Base-by-base conservation (phyloP, 2,888 invertebrate species). In the Cheilosia variabilis region DNA sequence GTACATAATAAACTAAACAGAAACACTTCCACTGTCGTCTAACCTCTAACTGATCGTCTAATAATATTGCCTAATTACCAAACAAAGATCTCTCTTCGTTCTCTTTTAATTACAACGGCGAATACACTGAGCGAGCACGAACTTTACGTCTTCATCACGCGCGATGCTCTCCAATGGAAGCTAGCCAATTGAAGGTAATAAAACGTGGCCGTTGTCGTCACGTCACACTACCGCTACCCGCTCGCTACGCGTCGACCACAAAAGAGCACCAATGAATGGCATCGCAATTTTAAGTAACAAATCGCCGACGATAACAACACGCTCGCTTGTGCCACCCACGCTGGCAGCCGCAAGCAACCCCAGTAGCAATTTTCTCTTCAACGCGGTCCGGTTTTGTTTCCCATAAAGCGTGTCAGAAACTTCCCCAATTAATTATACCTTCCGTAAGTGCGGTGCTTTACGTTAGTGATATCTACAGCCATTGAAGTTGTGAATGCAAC, bases 171-270 rank as follows among this genome's bases (percentile, higher is more conserved):
- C 55, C 47, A 78, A 78, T 83, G 72, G 78, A 83, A 66, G 41
- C 62, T 68, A 57, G 78, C 79, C 82, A 78, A 78, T 65, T 65
- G 58, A 71, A 78, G 53, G 66, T 78, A 78, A 83, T 83, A 83
- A 83, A 83, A 78, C 53, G 41, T 71, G 58, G 60, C 68, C 60
- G 63, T 60, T 57, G 37, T 68, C 53, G 71, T 77, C 66, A 66
- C 15, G 9, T 45, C 17, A 17, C 37, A 15, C 47, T 27, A 34
- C 45, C 50, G 43, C 45, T 60, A 22, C 19, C 17, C 17, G 27
- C 62, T 45, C 58, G 65, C 24, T 43, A 72, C 60, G 45, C 45
- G 45, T 63, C 47, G 4, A 52, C 57, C 41, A 80, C 47, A 53
- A 57, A 60, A 24, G 50, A 63, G 37, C 58, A 57, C 10, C 63